Base-by-base conservation (phyloP, 2,888 invertebrate genomes). In the Drosophila kanekoi region DNA sequence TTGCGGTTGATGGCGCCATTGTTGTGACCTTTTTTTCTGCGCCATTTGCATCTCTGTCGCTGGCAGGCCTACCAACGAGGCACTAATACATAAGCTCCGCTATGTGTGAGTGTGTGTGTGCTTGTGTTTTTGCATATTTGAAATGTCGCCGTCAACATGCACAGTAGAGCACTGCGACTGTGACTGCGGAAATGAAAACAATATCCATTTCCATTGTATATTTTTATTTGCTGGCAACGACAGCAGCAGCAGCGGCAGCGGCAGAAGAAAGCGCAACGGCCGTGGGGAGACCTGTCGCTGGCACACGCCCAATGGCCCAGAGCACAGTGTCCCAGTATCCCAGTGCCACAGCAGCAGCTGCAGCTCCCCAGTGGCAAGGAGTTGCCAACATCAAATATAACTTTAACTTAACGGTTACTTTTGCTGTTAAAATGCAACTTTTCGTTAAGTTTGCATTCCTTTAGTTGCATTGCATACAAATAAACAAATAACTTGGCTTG, bases 121-220 rank as follows among this genome's bases (percentile, higher is more conserved):
- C 28, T 13, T 59, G 44, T 71, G 41, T 33, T 53, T 63, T 53
- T 77, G 69, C 68, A 69, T 66, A 72, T 76, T 76, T 70, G 68
- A 73, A 79, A 73, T 79, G 79, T 65, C 60, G 63, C 67, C 68
- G 54, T 70, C 76, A 45, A 70, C 70, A 73, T 72, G 68, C 57
- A 76, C 54, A 77, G 72, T 45, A 56, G 53, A 62, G 53, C 38
- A 45, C 52, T 61, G 47, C 60, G 61, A 70, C 60, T 74, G 54
- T 54, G 72, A 71, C 73, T 73, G 76, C 87, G 83, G 87, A 84
- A 86, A 84, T 84, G 83, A 86, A 84, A 84, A 84, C 83, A 86
- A 84, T 84, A 84, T 84, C 74, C 87, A 84, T 86, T 86, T 84
- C 79, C 83, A 84, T 84, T 84, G 87, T 83, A 73, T 79, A 71